These are phyloP conservation scores for Amiota mariae DNA, from an alignment of 2,888 invertebrate genomes.

Conservation along the genomic window DNA sequence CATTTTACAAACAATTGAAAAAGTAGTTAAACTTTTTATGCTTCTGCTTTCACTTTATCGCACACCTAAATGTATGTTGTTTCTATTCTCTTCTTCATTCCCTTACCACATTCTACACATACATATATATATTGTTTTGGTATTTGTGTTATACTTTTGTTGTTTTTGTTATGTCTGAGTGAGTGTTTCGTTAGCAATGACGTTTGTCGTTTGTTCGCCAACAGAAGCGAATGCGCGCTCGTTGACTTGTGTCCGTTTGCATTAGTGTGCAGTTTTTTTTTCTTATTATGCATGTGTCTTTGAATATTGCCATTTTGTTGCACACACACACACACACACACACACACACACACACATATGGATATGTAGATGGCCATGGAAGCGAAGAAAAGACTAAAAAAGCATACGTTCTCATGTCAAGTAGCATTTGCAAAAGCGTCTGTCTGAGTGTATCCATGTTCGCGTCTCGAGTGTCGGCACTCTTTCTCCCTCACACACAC, in stretches of 20 bases:
- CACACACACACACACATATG: constrained; percentile 40
- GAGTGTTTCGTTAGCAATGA: constrained; percentile 38
- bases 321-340: constrained; percentile 8
- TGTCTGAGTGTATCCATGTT: constrained; percentile 21
- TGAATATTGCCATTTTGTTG: constrained; percentile 27
- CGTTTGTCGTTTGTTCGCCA: constrained; percentile 10
- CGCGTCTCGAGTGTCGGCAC: constrained; percentile 7
- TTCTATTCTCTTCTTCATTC: constrained; percentile 16
- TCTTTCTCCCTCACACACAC: neutral
- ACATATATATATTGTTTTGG: too few species aligned
- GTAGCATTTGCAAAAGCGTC: constrained; percentile 28
- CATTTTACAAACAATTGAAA: constrained; percentile 66
- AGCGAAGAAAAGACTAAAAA: constrained; percentile 46
- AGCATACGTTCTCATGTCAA: constrained; percentile 37
- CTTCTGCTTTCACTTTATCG: constrained; percentile 59
- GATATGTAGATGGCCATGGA: constrained; percentile 38
- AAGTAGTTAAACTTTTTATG: constrained; percentile 65
- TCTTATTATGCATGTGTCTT: neutral
- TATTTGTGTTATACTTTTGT: neutral
- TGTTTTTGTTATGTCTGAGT: constrained; percentile 22
- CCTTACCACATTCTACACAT: neutral
- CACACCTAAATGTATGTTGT: constrained; percentile 45
- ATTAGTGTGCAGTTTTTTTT: neutral
- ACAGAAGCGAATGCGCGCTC: neutral
- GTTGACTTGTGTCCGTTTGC: constrained; percentile 38